Evolutionary conservation across 2,113 vertebrate genomes (phyloP).

Genomic region (Piprites chloris): DNA sequence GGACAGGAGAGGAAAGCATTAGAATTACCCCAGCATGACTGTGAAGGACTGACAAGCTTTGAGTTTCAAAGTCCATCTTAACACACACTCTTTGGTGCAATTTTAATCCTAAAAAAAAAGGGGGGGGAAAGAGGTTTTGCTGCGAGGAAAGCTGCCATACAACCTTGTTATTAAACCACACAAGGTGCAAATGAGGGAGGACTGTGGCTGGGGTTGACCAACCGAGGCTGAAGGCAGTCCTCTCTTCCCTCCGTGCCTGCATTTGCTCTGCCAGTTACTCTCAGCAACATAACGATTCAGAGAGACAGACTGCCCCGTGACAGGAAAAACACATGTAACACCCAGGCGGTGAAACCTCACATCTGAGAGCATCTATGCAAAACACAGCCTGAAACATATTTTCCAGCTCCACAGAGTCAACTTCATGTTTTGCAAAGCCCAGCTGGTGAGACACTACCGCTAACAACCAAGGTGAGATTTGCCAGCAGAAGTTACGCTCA

Average conservation of each 20-base stretch:
- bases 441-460: accelerated
- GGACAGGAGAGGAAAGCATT: not conserved
- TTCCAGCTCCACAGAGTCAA: not conserved
- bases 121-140: not conserved
- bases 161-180: not conserved
- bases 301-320: not conserved
- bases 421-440: not conserved
- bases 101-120: not conserved
- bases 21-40: not conserved
- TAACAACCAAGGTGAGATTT: accelerated
- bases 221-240: not conserved
- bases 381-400: not conserved
- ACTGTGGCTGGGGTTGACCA: accelerated
- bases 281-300: not conserved
- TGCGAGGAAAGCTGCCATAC: not conserved
- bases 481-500: not conserved
- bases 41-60: not conserved
- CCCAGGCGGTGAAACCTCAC: not conserved
- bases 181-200: not conserved
- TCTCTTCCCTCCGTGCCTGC: not conserved
- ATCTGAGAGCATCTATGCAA: not conserved
- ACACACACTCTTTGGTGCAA: accelerated
- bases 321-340: conserved; percentile 20
- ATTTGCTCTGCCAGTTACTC: not conserved
- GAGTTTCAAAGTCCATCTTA: not conserved